A percentile compares a stretch with the other conserved stretches of the same genome.
Evolutionary conservation across 2,888 invertebrate genomes (phyloP).

Genomic region (Calameuta pallipes): DNA sequence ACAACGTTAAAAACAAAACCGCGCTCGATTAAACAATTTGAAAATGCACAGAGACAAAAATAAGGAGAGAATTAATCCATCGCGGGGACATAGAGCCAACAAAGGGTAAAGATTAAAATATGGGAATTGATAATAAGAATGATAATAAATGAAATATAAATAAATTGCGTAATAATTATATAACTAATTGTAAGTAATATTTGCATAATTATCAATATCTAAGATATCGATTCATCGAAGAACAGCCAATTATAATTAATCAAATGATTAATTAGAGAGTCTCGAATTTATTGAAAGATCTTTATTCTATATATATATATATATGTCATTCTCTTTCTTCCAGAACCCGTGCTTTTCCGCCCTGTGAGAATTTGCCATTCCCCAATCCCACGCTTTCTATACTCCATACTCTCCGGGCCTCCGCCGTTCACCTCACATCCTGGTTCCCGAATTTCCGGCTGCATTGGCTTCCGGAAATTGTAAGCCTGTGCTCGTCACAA

Average conservation of each 20-base stretch:
- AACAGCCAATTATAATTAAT: not conserved
- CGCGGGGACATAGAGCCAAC: too few relatives aligned
- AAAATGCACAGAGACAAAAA: not conserved
- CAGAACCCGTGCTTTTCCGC: not conserved
- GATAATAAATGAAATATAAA: not conserved
- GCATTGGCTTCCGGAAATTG: constrained; percentile 3
- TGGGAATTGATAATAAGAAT: too few relatives aligned
- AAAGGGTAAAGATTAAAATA: too few relatives aligned
- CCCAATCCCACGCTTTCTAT: not conserved
- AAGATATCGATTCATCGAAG: not conserved
- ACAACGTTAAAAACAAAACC: not conserved
- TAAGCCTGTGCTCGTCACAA: not conserved
- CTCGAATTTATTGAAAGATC: not conserved
- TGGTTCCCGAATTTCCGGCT: not conserved
- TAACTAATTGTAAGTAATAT: not conserved
- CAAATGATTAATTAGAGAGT: not conserved
- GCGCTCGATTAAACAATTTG: not conserved
- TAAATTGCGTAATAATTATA: not conserved
- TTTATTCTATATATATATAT: not conserved
- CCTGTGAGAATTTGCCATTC: not conserved
- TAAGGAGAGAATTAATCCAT: not conserved
- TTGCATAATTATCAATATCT: not conserved
- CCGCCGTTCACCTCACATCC: not conserved
- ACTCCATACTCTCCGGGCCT: not conserved
- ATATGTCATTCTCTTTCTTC: not conserved